Evolutionary conservation across 2,113 vertebrate genomes (phyloP).

Genomic region (Xyliphius kryptos): DNA sequence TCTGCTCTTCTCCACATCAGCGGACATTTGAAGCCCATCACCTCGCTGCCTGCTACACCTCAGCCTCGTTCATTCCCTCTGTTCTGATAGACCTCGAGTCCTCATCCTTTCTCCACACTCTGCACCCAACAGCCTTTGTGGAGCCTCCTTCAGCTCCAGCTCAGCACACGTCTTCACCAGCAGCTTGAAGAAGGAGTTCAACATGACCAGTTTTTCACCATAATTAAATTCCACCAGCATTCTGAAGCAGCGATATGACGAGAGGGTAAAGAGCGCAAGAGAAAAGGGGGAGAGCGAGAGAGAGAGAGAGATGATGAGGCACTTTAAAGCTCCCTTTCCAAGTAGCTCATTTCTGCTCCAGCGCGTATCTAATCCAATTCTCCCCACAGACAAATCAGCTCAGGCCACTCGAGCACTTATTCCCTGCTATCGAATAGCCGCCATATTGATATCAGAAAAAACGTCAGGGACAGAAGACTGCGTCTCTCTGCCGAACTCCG

Average conservation of each 20-base stretch:
- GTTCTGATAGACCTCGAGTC: background rate
- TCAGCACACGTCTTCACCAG: slow-evolving; percentile 19
- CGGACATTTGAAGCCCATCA: background rate
- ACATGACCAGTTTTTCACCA: slow-evolving; percentile 13
- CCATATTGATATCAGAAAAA: slow-evolving; percentile 13
- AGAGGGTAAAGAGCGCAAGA: no score
- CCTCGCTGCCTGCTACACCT: background rate
- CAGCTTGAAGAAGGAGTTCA: slow-evolving; percentile 15
- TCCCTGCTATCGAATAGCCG: background rate
- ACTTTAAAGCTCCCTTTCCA: slow-evolving; percentile 1
- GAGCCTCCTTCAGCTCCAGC: background rate
- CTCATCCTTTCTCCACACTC: background rate
- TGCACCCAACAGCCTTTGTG: background rate
- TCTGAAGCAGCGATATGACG: background rate
- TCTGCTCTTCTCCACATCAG: background rate
- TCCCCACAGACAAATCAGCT: slow-evolving; percentile 37
- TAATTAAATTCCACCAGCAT: slow-evolving; percentile 19
- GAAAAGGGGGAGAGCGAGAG: background rate
- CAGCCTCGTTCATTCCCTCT: background rate
- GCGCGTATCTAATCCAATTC: slow-evolving; percentile 38
- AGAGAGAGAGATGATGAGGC: slow-evolving; percentile 2
- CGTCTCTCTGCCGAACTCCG: no score
- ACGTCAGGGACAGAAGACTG: background rate
- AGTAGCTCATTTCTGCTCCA: slow-evolving; percentile 9
- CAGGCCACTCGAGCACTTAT: slow-evolving; percentile 9